Evolutionary conservation across 2,888 invertebrate genomes (phyloP).

Genomic region (Ennomos fuscantarius): DNA sequence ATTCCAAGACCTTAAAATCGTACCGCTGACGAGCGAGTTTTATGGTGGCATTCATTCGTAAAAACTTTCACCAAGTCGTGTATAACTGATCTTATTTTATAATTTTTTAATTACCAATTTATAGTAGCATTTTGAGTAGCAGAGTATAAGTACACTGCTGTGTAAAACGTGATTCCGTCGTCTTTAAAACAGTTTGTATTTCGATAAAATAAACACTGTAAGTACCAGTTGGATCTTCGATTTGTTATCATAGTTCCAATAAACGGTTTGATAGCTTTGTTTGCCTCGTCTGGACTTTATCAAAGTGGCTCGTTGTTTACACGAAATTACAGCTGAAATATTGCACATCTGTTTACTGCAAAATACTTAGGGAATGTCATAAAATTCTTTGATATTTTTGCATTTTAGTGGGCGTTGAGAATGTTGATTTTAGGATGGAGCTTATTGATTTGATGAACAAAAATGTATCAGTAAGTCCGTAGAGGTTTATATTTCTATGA

Average conservation of each 20-base stretch:
- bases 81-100: too few relatives aligned
- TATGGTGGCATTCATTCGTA: too few relatives aligned
- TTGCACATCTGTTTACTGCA: constrained; percentile 16
- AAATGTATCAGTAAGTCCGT: too few relatives aligned
- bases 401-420: neutral
- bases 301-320: constrained; percentile 28
- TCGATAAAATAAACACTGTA: constrained; percentile 30
- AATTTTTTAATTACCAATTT: too few relatives aligned
- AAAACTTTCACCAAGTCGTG: too few relatives aligned
- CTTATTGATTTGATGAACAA: too few relatives aligned
- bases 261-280: constrained; percentile 31
- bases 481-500: too few relatives aligned
- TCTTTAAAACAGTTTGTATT: constrained; percentile 1
- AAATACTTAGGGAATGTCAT: constrained; percentile 4
- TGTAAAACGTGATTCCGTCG: constrained; percentile 1
- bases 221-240: constrained; percentile 37
- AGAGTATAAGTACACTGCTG: too few relatives aligned
- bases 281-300: constrained; percentile 31
- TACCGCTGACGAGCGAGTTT: too few relatives aligned
- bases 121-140: too few relatives aligned
- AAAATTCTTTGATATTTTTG: neutral
- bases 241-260: constrained; percentile 48
- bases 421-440: too few relatives aligned
- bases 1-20: too few relatives aligned
- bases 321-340: constrained; percentile 10